These are phyloP conservation scores for Coregonus sp. DNA, from an alignment of 2,797 vertebrate species.

Conservation along the genomic window DNA sequence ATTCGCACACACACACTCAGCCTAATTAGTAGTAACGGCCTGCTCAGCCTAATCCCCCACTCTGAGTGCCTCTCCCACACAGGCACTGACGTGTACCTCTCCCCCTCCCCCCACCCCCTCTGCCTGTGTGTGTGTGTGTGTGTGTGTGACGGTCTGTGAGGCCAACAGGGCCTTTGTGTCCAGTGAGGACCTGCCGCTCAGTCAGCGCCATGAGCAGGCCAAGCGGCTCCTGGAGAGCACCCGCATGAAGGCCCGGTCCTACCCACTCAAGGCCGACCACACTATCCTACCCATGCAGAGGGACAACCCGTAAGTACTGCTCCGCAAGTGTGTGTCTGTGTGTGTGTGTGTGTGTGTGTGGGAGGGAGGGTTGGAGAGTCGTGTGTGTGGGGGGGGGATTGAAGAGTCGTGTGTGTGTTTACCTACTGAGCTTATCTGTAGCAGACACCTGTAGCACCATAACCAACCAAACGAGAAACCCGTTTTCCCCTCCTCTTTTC, in stretches of 20 bases:
- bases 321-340: background rate
- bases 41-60: slow-evolving; percentile 78
- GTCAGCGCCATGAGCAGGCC: slow-evolving; percentile 79
- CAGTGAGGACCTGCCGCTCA: slow-evolving; percentile 67
- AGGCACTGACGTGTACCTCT: slow-evolving; percentile 56
- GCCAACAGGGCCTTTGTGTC: slow-evolving; percentile 71
- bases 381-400: no score
- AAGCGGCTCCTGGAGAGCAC: slow-evolving; percentile 78
- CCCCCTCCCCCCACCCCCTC: background rate
- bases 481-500: background rate
- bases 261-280: slow-evolving; percentile 88
- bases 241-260: slow-evolving; percentile 87
- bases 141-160: slow-evolving; percentile 5
- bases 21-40: slow-evolving; percentile 80
- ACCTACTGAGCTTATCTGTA: background rate
- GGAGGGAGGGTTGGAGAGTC: no score
- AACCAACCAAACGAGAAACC: background rate
- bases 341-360: background rate
- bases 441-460: background rate
- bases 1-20: slow-evolving; percentile 54
- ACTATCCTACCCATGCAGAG: slow-evolving; percentile 75
- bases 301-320: slow-evolving; percentile 63
- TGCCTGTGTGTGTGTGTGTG: slow-evolving; percentile 5
- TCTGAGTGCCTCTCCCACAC: slow-evolving; percentile 51
- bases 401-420: background rate